A percentile compares a stretch with the other conserved stretches of the same genome.
Conservation (phyloP, 2,797 vertebrate species). For the Ficedula albicollis region DNA sequence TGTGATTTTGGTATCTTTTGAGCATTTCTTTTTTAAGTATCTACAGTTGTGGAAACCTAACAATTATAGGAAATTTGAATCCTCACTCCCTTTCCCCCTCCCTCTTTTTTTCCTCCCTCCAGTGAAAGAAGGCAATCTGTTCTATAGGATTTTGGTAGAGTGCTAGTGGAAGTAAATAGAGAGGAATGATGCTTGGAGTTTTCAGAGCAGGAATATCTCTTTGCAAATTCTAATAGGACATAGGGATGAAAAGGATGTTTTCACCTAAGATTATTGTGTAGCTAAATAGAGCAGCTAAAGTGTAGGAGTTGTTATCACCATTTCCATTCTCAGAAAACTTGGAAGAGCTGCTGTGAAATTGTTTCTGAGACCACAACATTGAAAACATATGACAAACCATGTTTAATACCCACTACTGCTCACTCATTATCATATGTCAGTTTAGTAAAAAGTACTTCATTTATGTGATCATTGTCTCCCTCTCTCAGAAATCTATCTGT, state of each 20-base stretch:
- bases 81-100: accelerated
- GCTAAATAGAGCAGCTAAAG: neutral
- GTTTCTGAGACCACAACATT: neutral
- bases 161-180: neutral
- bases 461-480: neutral
- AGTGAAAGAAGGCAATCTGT: neutral
- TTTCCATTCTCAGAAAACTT: neutral
- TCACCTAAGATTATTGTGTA: neutral
- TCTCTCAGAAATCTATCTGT: neutral
- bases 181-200: neutral
- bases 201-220: neutral
- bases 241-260: neutral
- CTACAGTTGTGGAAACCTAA: neutral
- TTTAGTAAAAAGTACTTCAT: neutral
- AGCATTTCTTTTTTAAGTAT: neutral
- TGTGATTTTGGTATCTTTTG: neutral
- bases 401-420: neutral
- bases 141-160: neutral
- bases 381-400: neutral
- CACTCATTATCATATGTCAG: neutral
- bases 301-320: neutral
- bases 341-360: neutral
- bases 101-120: neutral
- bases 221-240: neutral
- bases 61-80: neutral